Percentiles rank a stretch among this genome's conserved stretches.
phyloP scores from a whole-genome alignment of 2,888 invertebrate species.

The Patella caerulea region DNA sequence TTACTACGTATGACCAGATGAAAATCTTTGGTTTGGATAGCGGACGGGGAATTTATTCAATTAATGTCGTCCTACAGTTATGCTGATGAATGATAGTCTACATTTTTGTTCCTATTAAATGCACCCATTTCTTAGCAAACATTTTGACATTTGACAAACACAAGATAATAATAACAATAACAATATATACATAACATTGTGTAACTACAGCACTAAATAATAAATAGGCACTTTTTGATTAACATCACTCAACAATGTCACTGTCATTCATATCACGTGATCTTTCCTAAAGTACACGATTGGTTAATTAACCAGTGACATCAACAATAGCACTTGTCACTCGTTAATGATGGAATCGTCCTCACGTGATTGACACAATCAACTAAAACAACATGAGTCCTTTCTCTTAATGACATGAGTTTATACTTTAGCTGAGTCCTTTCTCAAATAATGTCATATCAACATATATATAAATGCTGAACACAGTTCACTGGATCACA shows the following conservation, averaged over 20 bases:
- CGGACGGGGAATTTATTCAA: background rate
- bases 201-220: background rate
- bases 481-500: background rate
- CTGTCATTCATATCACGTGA: constrained; percentile 1
- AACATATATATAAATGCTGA: background rate
- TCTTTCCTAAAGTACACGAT: background rate
- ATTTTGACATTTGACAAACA: background rate
- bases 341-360: background rate
- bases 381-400: background rate
- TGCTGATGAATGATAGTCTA: no score
- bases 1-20: constrained; percentile 1
- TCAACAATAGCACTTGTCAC: constrained; percentile 1
- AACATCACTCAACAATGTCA: constrained; percentile 9
- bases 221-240: constrained; percentile 8
- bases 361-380: background rate
- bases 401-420: background rate
- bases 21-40: background rate
- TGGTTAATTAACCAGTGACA: background rate
- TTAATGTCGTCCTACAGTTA: no score
- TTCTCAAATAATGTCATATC: background rate
- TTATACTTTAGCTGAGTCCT: background rate
- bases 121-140: no score
- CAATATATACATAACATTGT: background rate
- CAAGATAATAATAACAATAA: background rate
- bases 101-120: no score